Conservation (phyloP, 2,113 vertebrate species). For the Rattus norvegicus region GRCr8 NC_086020.1:209057001-209057500, state of each 20-base stretch:
- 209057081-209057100: neutral
- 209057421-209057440: neutral
- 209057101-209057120: conserved; percentile 22
- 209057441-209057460: neutral
- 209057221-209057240: too few relatives aligned
- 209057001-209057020: neutral
- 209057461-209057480: neutral
- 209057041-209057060: neutral
- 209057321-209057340: neutral
- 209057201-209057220: neutral
- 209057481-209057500: neutral
- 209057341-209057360: neutral
- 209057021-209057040: neutral
- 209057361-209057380: neutral
- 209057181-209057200: neutral
- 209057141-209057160: neutral
- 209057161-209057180: neutral
- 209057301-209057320: neutral
- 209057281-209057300: neutral
- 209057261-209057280: neutral
- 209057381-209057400: neutral
- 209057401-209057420: neutral
- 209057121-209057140: neutral
- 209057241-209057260: neutral
- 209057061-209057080: neutral